Evolutionary conservation across 2,888 invertebrate genomes (phyloP), one percentile per base, ranked within the genome.

Genomic region (Notocelia uddmanniana): DNA sequence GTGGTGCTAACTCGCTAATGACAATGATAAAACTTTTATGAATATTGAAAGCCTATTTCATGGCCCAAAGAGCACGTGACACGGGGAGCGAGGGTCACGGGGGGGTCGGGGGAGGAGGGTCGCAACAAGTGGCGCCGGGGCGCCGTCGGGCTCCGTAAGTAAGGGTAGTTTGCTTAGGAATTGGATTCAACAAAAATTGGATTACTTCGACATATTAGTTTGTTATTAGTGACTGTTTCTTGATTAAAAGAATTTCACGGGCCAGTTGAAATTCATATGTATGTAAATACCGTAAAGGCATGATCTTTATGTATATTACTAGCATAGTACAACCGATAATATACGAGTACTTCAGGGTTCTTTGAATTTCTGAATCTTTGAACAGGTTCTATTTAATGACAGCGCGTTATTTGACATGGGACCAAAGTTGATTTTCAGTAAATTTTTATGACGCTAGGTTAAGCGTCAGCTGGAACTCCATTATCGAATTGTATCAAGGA

Each of bases 101-200:
- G 67, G 45, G 63, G 59, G 23, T 26, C 67, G 45, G 72, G 26
- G 74, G 75, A n/a, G 34, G 58, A 52, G 74, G 68, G 74, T 45
- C 71, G 79, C 69, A 91, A 91, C 91, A 91, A 90, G 91, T 91
- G 91, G 89, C 87, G 89, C 85, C 88, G 77, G 71, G 74, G 69
- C 54, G 76, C 41, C 76, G 71, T 74, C 76, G 64, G 52, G 37
- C 64, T n/a, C 31, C 8, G 3, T 18, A 41, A 15, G 9, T 19
- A 37, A 52, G 64, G 52, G 50, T 48, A 18, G 52, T 15, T 37
- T 62, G 45, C 18, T 62, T 64, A 50, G 34, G 19, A 37, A 64
- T 64, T 37, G 34, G 52, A 21, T 26, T 34, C 37, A 37, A 21
- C 45, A 63, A 50, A 34, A 64, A 64, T 37, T 64, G 37, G 52